A percentile compares a stretch with the other conserved stretches of the same genome.
Conservation (phyloP, 2,797 vertebrate species). For the Myotis pilosus region DNA sequence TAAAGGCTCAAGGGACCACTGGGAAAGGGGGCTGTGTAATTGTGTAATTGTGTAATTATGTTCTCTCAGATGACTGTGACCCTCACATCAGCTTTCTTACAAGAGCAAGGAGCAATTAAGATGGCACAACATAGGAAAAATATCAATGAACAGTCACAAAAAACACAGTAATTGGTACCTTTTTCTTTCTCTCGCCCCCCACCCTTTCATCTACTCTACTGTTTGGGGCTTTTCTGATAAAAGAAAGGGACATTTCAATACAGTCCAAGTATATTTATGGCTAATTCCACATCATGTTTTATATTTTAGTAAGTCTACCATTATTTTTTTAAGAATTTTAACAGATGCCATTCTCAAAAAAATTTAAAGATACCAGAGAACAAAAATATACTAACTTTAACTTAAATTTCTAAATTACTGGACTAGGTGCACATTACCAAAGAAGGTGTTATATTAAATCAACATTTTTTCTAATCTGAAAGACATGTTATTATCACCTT, state of each 20-base stretch:
- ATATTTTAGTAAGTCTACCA: background rate
- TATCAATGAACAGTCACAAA: background rate
- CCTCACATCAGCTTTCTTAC: background rate
- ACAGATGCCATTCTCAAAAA: background rate
- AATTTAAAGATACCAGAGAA: background rate
- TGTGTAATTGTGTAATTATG: background rate
- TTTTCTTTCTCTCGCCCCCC: background rate
- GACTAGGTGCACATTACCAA: background rate
- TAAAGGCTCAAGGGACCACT: background rate
- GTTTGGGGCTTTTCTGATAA: background rate
- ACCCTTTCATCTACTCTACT: background rate
- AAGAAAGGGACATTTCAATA: background rate
- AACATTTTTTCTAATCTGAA: background rate
- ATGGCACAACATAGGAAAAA: background rate
- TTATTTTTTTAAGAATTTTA: conserved; percentile 22
- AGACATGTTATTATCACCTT: background rate
- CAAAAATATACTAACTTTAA: background rate
- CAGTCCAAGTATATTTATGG: background rate
- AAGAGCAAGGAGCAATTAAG: background rate
- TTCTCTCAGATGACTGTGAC: background rate
- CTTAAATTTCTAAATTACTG: background rate
- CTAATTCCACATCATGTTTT: background rate
- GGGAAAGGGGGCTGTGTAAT: background rate
- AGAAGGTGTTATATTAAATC: background rate
- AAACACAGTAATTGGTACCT: background rate